A percentile compares a stretch with the other conserved stretches of the same genome.
Evolutionary conservation across 1,140 invertebrate genomes (phyloP).

Genomic region (Charaxes varanes): DNA sequence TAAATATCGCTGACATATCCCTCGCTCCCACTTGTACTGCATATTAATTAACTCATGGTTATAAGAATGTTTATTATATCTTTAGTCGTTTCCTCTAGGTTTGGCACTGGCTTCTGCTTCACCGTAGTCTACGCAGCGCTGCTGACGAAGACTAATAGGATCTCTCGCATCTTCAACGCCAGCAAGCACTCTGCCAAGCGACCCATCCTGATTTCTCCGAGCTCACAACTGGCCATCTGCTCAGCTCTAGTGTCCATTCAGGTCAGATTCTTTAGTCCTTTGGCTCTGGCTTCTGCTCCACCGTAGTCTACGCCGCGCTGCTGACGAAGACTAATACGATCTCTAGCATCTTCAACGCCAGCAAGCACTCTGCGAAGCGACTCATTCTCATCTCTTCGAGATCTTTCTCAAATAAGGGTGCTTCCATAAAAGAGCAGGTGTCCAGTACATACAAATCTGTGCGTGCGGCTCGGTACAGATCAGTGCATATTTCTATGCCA

Average conservation of each 20-base stretch:
- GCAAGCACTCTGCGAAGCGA: slow-evolving; percentile 86
- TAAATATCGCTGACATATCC: no score
- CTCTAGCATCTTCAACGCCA: slow-evolving; percentile 91
- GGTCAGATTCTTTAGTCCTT: slow-evolving; percentile 79
- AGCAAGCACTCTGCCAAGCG: slow-evolving; percentile 88
- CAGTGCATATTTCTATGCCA: no score
- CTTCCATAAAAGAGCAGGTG: no score
- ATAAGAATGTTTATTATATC: not conserved
- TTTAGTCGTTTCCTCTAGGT: slow-evolving; percentile 70
- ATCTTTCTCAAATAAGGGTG: no score
- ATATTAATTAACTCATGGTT: no score
- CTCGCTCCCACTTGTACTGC: no score
- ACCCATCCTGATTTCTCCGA: slow-evolving; percentile 94
- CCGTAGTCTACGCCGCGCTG: slow-evolving; percentile 92
- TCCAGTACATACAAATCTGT: no score
- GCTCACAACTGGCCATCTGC: slow-evolving; percentile 94
- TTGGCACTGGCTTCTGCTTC: slow-evolving; percentile 92
- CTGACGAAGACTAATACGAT: slow-evolving; percentile 95
- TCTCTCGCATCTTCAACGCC: slow-evolving; percentile 92
- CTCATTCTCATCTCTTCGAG: slow-evolving; percentile 94
- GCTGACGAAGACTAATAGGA: slow-evolving; percentile 93
- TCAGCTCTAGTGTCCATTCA: slow-evolving; percentile 85
- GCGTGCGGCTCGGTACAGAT: no score
- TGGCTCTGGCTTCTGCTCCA: slow-evolving; percentile 91
- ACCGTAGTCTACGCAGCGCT: slow-evolving; percentile 93